Base-by-base conservation (phyloP, 2,888 invertebrate genomes). In the Phengaris arion region DNA sequence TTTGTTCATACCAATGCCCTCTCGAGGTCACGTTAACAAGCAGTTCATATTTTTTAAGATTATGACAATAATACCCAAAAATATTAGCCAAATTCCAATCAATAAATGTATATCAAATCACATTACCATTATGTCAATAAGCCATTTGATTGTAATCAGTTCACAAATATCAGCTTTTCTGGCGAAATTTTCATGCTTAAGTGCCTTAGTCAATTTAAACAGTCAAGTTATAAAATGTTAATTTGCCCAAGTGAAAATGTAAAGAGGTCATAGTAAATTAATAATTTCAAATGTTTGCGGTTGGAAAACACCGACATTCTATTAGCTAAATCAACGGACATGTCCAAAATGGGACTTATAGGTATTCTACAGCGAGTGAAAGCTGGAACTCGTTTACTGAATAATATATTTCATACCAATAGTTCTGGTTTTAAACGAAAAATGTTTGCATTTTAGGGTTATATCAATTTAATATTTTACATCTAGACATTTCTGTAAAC, bases 1-100 rank as follows among this genome's bases (percentile, higher is more conserved):
- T 79, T 80, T 80, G 83, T 80, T 79, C 77, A 35, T 69, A 64
- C 64, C 48, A 54, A 54, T 52, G 72, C 54, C 52, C 35, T 54
- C 35, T 72, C 72, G 72, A 72, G 72, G 72, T 72, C 72, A 72
- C 13, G 35, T 72, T 22, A 72, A 52, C 72, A 8, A 72, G 35
- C 54, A 72, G 15, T 22, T 13, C 6, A 64, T 45, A 45, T 64
- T 64, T 70, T 35, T 70, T 52, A 72, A 52, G 48, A 70, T 72
- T 72, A 12, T 10, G 22, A 52, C 22, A 13, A 22, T 12, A 22
- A 13, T 70, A 54, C 2, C 35, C 6, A 45, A 64, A 45, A 22
- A 1, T 10, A 10, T 15, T 22, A 1, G 15, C 64, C 12, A 64
- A 35, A 45, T 13, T 35, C 6, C 2, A 45, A 45, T 59, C 9